These are phyloP conservation scores for Epinotia ramella DNA, from an alignment of 2,888 invertebrate species.

Conservation along the genomic window DNA sequence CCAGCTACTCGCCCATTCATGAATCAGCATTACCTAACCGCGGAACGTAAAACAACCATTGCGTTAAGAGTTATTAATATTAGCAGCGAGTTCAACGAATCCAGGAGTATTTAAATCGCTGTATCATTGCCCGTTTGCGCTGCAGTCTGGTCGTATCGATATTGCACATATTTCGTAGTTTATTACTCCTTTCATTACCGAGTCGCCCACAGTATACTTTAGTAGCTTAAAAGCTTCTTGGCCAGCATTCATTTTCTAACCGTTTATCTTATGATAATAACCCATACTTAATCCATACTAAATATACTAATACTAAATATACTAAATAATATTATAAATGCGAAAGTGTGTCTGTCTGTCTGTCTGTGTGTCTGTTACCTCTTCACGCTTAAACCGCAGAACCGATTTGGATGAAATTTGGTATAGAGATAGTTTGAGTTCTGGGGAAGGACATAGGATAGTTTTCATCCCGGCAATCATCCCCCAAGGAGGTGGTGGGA, in stretches of 20 bases:
- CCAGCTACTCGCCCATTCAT: constrained; percentile 79
- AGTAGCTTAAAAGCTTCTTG: neutral
- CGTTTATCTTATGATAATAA: neutral
- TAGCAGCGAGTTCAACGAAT: constrained; percentile 82
- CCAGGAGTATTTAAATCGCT: constrained; percentile 71
- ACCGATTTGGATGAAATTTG: no score
- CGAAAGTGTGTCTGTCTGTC: no score
- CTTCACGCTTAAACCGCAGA: no score
- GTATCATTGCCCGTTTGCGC: constrained; percentile 60
- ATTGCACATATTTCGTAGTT: constrained; percentile 1
- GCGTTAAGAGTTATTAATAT: constrained; percentile 82
- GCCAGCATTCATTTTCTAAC: neutral
- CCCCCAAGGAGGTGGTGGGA: no score
- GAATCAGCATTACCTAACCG: constrained; percentile 84
- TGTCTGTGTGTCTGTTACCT: no score
- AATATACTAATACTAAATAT: no score
- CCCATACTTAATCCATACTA: no score
- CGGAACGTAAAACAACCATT: constrained; percentile 76
- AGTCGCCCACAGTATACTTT: neutral
- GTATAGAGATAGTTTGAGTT: no score
- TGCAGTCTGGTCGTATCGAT: constrained; percentile 14
- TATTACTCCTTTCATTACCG: constrained; percentile 1
- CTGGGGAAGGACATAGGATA: no score
- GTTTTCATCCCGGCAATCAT: no score
- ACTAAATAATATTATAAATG: no score